A percentile compares a stretch with the other conserved stretches of the same genome.
Evolutionary conservation across 2,113 vertebrate species (phyloP).

Genomic region (Mobula birostris): DNA sequence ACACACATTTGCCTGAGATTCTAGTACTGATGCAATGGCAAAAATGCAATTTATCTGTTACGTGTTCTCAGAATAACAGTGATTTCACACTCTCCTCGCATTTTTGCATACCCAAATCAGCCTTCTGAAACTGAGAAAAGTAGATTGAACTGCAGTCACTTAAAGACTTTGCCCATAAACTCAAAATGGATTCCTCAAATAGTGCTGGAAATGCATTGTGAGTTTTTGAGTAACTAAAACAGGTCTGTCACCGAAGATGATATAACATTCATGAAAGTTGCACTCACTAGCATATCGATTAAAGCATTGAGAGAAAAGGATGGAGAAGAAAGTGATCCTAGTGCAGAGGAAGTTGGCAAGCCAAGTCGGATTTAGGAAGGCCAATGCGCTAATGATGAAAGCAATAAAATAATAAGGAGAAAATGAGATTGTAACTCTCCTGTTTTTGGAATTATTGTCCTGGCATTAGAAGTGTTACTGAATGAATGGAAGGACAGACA

Average conservation of each 20-base stretch:
- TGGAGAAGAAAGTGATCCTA: background rate
- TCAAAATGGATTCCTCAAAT: background rate
- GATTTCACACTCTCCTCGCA: too few relatives aligned
- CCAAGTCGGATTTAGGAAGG: background rate
- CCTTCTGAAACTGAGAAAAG: background rate
- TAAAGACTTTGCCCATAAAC: background rate
- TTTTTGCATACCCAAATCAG: background rate
- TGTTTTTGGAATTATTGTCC: background rate
- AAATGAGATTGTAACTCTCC: background rate
- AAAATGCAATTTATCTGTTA: too few relatives aligned
- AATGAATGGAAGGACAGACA: background rate
- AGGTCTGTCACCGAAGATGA: background rate
- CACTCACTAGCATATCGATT: background rate
- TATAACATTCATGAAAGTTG: background rate
- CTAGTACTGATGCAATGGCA: background rate
- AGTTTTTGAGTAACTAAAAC: background rate
- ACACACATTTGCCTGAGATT: background rate
- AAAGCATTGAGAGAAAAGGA: background rate
- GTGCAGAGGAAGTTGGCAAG: background rate
- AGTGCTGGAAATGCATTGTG: background rate
- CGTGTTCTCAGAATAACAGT: too few relatives aligned
- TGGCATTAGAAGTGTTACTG: background rate
- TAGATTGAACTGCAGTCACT: background rate
- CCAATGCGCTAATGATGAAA: background rate
- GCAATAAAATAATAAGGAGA: background rate